Percentiles rank a stretch among this genome's conserved stretches.
These are phyloP conservation scores for Conus canariensis DNA, from an alignment of 2,888 invertebrate species.

Conservation along the genomic window DNA sequence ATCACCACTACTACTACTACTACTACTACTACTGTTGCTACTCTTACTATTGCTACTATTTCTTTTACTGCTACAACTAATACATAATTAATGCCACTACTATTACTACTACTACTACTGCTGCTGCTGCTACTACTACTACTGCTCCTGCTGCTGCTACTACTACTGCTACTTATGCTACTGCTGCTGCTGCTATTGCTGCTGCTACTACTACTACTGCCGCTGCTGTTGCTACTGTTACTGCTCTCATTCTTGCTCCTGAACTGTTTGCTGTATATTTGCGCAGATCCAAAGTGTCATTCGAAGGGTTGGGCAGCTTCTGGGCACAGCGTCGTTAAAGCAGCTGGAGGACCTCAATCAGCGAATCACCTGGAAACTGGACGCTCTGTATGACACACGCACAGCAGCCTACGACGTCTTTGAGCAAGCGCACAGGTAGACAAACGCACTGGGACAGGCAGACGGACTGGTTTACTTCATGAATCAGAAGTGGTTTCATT, in stretches of 20 bases:
- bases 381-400: not conserved
- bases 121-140: not conserved
- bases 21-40: not conserved
- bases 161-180: too few relatives aligned
- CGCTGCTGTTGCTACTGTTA: too few relatives aligned
- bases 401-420: constrained; percentile 17
- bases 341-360: constrained; percentile 20
- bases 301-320: not conserved
- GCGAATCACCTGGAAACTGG: not conserved
- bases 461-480: not conserved
- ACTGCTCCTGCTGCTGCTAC: not conserved
- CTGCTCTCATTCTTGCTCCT: too few relatives aligned
- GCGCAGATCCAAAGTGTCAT: constrained; percentile 4
- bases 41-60: not conserved
- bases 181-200: too few relatives aligned
- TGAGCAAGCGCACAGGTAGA: constrained; percentile 21
- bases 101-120: not conserved
- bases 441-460: not conserved
- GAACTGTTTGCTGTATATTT: too few relatives aligned
- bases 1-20: too few relatives aligned
- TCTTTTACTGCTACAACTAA: not conserved
- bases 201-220: too few relatives aligned
- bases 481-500: not conserved
- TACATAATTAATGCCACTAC: not conserved
- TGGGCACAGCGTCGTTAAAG: not conserved